Base-by-base conservation (phyloP, 2,888 invertebrate species). In the Noctua janthina region DNA sequence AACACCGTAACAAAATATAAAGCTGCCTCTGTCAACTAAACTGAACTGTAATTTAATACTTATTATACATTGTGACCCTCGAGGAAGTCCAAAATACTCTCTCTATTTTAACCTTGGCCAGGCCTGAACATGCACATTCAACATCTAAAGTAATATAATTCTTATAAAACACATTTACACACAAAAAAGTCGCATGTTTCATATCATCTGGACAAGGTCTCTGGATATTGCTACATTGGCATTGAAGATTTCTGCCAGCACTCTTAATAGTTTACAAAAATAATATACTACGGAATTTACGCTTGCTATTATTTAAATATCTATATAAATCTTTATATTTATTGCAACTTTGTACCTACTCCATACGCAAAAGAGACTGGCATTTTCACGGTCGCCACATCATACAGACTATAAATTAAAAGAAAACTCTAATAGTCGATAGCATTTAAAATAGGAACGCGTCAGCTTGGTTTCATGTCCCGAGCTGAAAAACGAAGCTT, bases 1-100 rank as follows among this genome's bases (percentile, higher is more conserved):
- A 79, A 11, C 35, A 68, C 39, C 39, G 46, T 89, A 84, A 88
- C 73, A 82, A 89, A 88, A 86, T 81, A 88, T 83, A 86, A 84
- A 89, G 88, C 86, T 89, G 88, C 88, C 87, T 76, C 62, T 77
- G 51, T 78, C 13, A 70, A 67, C 23, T 76, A 43, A 76, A 78
- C 72, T 78, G 39, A 78, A 73, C 29, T 79, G 71, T 59, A 49
- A 59, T 85, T 75, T 23, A 74, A 64, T 79, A 84, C 70, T 81
- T 83, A 76, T 71, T 39, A 77, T 81, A 85, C 46, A 78, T 80
- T 83, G 74, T 72, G 77, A 87, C 87, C 73, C 66, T 69, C 51
- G 64, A 78, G 59, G 73, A 67, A 83, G 76, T 79, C 73, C 72
- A 81, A 76, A 81, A 75, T 80, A 84, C 67, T 87, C 71, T 82